Conservation (phyloP, 2,888 invertebrate genomes). For the Nephrotoma guestfalica region DNA sequence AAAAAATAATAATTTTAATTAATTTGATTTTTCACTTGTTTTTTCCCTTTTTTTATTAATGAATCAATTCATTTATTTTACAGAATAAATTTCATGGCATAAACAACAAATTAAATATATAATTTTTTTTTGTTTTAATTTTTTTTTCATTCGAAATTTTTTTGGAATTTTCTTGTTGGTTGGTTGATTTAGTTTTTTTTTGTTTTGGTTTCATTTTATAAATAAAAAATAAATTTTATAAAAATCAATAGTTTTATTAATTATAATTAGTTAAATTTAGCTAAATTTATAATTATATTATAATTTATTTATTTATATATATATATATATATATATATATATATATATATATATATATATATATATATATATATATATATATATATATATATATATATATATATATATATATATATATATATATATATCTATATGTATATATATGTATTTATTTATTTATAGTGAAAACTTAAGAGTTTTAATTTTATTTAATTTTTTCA, state of each 20-base stretch:
- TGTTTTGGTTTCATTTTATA: neutral
- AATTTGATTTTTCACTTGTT: neutral
- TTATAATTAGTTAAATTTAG: constrained; percentile 2
- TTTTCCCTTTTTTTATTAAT: constrained; percentile 1
- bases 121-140: neutral
- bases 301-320: neutral
- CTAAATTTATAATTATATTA: neutral
- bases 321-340: neutral
- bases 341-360: too few species aligned
- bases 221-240: neutral
- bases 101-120: constrained; percentile 1
- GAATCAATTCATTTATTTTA: neutral
- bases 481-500: neutral
- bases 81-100: neutral
- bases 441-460: neutral
- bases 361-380: neutral
- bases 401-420: neutral
- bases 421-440: neutral
- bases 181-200: neutral
- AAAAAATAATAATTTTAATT: neutral
- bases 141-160: neutral
- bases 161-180: neutral
- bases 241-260: constrained; percentile 1
- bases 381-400: neutral
- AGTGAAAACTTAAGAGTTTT: neutral